Evolutionary conservation across 2,888 invertebrate species (phyloP).

Genomic region (Diarsia brunnea): DNA sequence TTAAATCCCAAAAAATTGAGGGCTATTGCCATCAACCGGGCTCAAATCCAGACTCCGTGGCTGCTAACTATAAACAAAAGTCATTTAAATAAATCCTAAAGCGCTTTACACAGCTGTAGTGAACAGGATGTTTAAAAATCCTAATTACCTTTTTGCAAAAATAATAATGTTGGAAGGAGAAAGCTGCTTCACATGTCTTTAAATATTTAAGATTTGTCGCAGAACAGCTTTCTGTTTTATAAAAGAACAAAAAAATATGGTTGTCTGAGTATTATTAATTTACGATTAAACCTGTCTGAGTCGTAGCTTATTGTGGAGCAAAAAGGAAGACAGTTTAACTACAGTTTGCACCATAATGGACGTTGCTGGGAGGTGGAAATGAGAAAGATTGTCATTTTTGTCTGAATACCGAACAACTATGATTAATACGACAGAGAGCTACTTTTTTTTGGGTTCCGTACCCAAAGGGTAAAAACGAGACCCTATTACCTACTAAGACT

Average conservation of each 20-base stretch:
- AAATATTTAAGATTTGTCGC: conserved; percentile 32
- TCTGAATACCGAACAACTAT: background rate
- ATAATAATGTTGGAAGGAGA: conserved; percentile 12
- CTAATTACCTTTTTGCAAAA: conserved; percentile 31
- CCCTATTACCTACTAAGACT: no score
- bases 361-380: background rate
- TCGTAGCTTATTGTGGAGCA: background rate
- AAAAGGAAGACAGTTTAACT: no score
- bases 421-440: background rate
- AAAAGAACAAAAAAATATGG: background rate
- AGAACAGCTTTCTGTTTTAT: background rate
- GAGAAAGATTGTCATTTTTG: background rate
- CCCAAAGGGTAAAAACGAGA: no score
- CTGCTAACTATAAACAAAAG: background rate
- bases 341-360: no score
- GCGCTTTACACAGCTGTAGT: conserved; percentile 9
- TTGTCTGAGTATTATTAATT: conserved; percentile 3
- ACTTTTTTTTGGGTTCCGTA: no score
- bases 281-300: background rate
- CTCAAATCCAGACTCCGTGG: no score
- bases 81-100: conserved; percentile 15
- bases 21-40: no score
- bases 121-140: conserved; percentile 16
- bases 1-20: no score
- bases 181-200: conserved; percentile 24